Base-by-base conservation (phyloP, 2,888 invertebrate genomes). In the Cataglyphis albicans region DNA sequence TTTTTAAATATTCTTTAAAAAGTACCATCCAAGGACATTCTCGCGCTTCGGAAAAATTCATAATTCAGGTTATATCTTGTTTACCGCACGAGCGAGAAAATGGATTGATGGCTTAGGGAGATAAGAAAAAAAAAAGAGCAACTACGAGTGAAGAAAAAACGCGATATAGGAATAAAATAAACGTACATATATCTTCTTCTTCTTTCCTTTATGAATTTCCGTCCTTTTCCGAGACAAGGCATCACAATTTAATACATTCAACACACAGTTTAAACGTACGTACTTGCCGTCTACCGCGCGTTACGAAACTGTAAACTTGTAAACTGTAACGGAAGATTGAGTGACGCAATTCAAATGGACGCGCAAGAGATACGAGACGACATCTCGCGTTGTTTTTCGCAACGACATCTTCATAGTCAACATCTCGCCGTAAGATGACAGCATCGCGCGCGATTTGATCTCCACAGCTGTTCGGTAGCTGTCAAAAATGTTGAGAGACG, bases 401-500 rank as follows among this genome's bases (percentile, higher is more conserved):
- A 12, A 25, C 48, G 52, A 38, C 44, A 21, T 10, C n/a, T 38
- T 21, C 10, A 1, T 32, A 7, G 6, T 35, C 61, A 35, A 32
- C 18, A 9, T 21, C 4, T 35, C 61, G 61, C 29, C 82, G 48
- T 12, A 29, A 85, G 88, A 68, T 88, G 88, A 82, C 3, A 65
- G 61, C 76, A 76, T 52, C 29, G 21, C 38, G 32, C 48, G 25
- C n/a, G 38, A 32, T 70, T 44, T 32, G 29, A 3, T 41, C 18
- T 48, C 52, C 25, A n/a, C 32, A 52, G n/a, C 29, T 21, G 67
- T 44, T 35, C 15, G 59, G 29, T 59, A 65, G 63, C 78, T 84
- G 78, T 78, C 83, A 85, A 88, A 84, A 65, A 88, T 90, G 86
- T 55, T 72, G 65, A 84, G 86, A 82, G 72, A 90, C 86, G 88